Evolutionary conservation across 2,888 invertebrate genomes (phyloP).

Genomic region (Leptinotarsa juncta): DNA sequence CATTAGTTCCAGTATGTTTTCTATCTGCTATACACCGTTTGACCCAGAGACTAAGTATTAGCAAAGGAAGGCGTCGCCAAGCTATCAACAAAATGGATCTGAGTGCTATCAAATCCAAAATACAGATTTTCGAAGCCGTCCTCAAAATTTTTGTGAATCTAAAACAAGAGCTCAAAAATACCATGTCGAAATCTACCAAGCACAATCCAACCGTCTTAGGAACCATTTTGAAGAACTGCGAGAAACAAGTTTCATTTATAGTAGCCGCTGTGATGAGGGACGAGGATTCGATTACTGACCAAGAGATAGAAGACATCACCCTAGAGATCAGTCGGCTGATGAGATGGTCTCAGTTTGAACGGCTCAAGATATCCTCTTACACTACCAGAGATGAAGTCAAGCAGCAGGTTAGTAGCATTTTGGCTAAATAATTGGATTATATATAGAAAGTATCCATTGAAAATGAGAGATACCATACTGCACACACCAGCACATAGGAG

Average conservation of each 20-base stretch:
- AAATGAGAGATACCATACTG: no score
- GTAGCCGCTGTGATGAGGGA: conserved; percentile 42
- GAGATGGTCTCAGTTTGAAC: conserved; percentile 28
- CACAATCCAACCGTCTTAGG: no score
- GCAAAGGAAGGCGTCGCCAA: conserved; percentile 40
- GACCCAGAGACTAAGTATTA: neutral
- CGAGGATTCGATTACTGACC: conserved; percentile 53
- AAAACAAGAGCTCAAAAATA: neutral
- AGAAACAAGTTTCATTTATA: conserved; percentile 49
- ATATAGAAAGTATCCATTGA: no score
- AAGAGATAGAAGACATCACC: conserved; percentile 57
- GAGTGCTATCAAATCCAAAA: conserved; percentile 44
- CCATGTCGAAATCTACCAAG: no score
- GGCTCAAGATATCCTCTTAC: conserved; percentile 51
- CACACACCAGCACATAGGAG: no score
- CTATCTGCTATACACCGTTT: neutral
- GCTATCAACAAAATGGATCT: conserved; percentile 44
- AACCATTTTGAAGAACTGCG: neutral
- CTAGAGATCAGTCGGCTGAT: conserved; percentile 48
- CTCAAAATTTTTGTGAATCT: conserved; percentile 33
- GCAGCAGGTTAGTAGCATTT: conserved; percentile 5
- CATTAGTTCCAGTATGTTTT: no score
- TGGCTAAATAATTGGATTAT: no score
- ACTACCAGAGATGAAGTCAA: conserved; percentile 3
- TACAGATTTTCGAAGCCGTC: conserved; percentile 50